Percentiles rank a stretch among this genome's conserved stretches.
Conservation (phyloP, 2,888 invertebrate species). For the Xestia sexstrigata region DNA sequence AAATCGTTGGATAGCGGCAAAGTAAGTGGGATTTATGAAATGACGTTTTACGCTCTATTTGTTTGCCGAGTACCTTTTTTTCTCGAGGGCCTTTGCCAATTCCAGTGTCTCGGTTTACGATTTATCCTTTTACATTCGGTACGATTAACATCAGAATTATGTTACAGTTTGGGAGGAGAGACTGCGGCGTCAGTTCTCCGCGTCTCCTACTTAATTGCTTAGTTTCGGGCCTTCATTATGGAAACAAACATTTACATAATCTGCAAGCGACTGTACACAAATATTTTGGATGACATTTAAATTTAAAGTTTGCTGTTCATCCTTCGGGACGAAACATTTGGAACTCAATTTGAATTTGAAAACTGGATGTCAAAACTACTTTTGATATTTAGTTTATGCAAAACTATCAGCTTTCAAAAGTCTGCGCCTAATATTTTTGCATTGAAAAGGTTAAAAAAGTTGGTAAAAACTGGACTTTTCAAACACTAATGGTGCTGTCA, state of each 20-base stretch:
- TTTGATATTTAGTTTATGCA: slow-evolving; percentile 44
- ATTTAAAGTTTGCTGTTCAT: slow-evolving; percentile 58
- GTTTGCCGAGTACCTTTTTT: slow-evolving; percentile 72
- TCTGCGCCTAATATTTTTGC: slow-evolving; percentile 5
- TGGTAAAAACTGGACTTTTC: slow-evolving; percentile 16
- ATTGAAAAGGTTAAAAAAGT: slow-evolving; percentile 4
- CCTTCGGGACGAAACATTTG: slow-evolving; percentile 59
- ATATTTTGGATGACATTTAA: slow-evolving; percentile 52
- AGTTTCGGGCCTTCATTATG: slow-evolving; percentile 49
- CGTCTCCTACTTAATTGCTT: slow-evolving; percentile 45
- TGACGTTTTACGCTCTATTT: slow-evolving; percentile 82
- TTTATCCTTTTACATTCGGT: slow-evolving; percentile 33
- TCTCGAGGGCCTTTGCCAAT: slow-evolving; percentile 64
- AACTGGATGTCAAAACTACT: slow-evolving; percentile 57
- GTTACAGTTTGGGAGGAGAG: slow-evolving; percentile 16
- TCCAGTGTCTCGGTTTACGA: slow-evolving; percentile 43
- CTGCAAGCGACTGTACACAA: slow-evolving; percentile 51
- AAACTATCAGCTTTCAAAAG: slow-evolving; percentile 23
- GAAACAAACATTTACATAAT: slow-evolving; percentile 62
- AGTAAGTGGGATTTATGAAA: slow-evolving; percentile 87
- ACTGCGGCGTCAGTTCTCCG: slow-evolving; percentile 13
- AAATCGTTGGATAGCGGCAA: slow-evolving; percentile 86
- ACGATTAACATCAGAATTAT: slow-evolving; percentile 50
- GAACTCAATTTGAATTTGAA: slow-evolving; percentile 68
- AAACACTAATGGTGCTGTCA: slow-evolving; percentile 38